Percentiles rank a stretch among this genome's conserved stretches.
Conservation (phyloP, 2,888 invertebrate genomes). For the Polyploca ridens region DNA sequence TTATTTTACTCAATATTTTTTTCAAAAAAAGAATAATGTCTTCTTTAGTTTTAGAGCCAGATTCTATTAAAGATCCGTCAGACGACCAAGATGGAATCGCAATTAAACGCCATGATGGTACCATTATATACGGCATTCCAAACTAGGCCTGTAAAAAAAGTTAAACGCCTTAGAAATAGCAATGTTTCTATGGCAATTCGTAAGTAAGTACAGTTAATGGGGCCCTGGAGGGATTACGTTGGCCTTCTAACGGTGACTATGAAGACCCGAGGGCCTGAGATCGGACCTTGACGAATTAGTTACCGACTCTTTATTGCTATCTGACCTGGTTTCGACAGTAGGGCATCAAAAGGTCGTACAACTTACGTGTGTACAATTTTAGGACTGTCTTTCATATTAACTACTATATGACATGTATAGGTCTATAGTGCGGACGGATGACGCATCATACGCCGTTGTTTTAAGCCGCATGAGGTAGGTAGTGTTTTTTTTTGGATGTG, state of each 20-base stretch:
- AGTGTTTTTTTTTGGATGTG: too few relatives aligned
- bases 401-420: too few relatives aligned
- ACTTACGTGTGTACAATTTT: too few relatives aligned
- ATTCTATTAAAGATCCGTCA: constrained; percentile 4
- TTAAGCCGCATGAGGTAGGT: too few relatives aligned
- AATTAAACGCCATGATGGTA: not conserved
- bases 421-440: too few relatives aligned
- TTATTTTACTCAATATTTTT: too few relatives aligned
- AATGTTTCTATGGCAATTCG: not conserved
- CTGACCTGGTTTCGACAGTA: not conserved
- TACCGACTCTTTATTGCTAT: not conserved
- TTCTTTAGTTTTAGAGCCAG: not conserved
- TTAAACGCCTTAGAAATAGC: not conserved
- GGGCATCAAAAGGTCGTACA: too few relatives aligned
- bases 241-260: constrained; percentile 31
- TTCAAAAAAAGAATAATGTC: too few relatives aligned
- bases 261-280: constrained; percentile 15
- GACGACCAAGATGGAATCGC: not conserved
- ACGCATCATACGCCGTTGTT: too few relatives aligned
- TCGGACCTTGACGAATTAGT: constrained; percentile 7
- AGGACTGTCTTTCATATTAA: too few relatives aligned
- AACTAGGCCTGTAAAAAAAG: not conserved
- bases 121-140: not conserved
- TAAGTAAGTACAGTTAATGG: constrained; percentile 15
- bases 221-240: constrained; percentile 38